A percentile compares a stretch with the other conserved stretches of the same genome.
Conservation (phyloP, 2,888 invertebrate species). For the Leptopilina syphax region DNA sequence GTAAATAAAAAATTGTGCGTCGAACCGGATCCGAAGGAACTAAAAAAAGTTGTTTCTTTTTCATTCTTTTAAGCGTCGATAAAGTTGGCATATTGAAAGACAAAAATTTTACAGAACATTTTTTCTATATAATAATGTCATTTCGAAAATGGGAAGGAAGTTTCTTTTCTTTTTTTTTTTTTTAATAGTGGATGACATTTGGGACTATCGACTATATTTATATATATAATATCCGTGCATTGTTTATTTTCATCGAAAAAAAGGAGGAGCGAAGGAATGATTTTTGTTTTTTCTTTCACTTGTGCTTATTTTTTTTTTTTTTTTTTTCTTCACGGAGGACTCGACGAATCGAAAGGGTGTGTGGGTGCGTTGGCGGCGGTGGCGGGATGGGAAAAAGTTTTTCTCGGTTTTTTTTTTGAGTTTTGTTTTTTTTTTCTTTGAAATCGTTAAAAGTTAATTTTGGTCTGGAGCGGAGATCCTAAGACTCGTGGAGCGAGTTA, state of each 20-base stretch:
- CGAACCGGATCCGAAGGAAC: conserved; percentile 23
- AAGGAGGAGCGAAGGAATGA: conserved; percentile 37
- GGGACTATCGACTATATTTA: conserved; percentile 36
- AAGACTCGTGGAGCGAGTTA: conserved; percentile 79
- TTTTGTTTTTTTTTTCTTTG: background rate
- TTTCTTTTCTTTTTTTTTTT: no score
- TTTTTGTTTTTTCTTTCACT: conserved; percentile 26
- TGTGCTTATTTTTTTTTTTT: background rate
- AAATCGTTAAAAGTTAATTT: conserved; percentile 63
- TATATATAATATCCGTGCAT: conserved; percentile 25
- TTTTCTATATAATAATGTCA: conserved; percentile 22
- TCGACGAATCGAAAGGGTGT: conserved; percentile 41
- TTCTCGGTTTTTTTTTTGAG: conserved; percentile 8
- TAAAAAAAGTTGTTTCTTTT: background rate
- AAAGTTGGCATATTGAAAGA: conserved; percentile 13
- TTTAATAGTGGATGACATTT: conserved; percentile 31
- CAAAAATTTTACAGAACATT: conserved; percentile 28
- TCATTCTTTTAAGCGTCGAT: conserved; percentile 7
- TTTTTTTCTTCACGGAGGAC: conserved; percentile 33
- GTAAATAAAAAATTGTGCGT: conserved; percentile 31
- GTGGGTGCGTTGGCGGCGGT: conserved; percentile 34
- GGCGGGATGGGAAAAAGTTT: conserved; percentile 19
- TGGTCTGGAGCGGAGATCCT: conserved; percentile 67
- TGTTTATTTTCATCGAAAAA: conserved; percentile 19
- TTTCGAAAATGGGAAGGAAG: conserved; percentile 27